Base-by-base conservation (phyloP, 1,140 invertebrate species). In the Drosophila repletoides region DNA sequence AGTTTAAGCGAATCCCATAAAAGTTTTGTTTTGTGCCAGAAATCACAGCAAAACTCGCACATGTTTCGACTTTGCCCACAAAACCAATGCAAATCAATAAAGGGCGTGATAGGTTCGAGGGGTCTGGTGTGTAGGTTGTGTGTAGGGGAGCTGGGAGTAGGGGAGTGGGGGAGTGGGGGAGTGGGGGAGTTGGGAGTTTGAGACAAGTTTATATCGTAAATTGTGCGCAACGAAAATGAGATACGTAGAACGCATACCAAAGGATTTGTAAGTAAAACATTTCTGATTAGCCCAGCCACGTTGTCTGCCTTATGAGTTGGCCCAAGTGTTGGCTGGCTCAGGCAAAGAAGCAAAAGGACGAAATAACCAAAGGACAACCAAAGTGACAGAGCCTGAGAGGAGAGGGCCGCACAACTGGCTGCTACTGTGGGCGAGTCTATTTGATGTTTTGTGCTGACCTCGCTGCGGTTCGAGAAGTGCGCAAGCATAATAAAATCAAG, bases 401-500 rank as follows among this genome's bases (percentile, higher is more conserved):
- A 43, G 17, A 19, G 29, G 9, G 19, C n/a, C n/a, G n/a, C n/a
- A n/a, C n/a, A 6, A n/a, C 14, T 36, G 5, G 38, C 38, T 52
- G 43, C 10, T 12, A 46, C 7, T 52, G 31, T 40, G 58, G 69
- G 21, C 55, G 65, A 66, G 70, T 79, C 74, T 67, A 83, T 83
- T 84, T 83, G 79, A 83, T 83, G 79, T 86, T 76, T 81, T 77
- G 64, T 77, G 69, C 77, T 83, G 77, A 83, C 77, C 79, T 71
- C 79, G 79, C 79, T 84, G 80, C 63, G 79, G 80, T 72, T 74
- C 59, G 73, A 65, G 70, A 79, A 83, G 80, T 84, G 74, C 74
- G 79, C 70, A 84, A 84, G 80, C 75, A 84, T 83, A 83, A 83
- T 83, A 83, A 79, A 83, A 83, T 83, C 79, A 79, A 84, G 79